These are phyloP conservation scores for Pampusana beccarii DNA, from an alignment of 2,113 vertebrate species.

Conservation along the genomic window DNA sequence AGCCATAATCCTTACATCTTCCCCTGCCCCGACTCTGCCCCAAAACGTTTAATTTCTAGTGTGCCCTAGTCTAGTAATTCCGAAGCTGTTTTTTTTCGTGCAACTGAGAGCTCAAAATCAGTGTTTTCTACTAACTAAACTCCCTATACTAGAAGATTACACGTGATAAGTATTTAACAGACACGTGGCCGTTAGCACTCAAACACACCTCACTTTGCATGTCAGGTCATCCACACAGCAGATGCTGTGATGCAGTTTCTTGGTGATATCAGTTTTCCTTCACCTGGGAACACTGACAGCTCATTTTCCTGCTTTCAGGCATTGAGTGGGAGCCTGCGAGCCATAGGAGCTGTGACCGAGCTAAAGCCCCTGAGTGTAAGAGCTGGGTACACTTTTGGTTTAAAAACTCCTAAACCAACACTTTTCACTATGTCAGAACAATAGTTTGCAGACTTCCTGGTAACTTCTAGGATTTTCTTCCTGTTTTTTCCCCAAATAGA, in stretches of 20 bases:
- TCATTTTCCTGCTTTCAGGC: background rate
- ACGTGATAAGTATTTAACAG: background rate
- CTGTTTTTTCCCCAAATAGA: background rate
- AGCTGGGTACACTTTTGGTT: background rate
- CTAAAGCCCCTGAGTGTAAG: background rate
- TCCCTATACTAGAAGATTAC: background rate
- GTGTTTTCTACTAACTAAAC: background rate
- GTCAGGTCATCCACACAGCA: background rate
- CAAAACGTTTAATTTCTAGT: background rate
- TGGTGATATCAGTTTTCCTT: background rate
- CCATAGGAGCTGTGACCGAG: background rate
- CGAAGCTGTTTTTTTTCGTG: background rate
- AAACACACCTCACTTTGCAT: background rate
- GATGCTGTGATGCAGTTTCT: background rate
- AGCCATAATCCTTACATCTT: background rate
- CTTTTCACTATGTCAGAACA: background rate
- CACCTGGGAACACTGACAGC: background rate
- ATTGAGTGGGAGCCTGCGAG: background rate
- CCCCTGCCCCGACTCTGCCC: rapidly evolving
- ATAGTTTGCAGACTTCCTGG: background rate
- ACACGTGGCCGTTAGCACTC: background rate
- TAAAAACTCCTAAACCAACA: background rate
- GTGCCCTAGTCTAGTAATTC: background rate
- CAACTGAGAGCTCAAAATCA: background rate
- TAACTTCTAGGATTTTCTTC: background rate